phyloP scores from a whole-genome alignment of 2,113 vertebrate genomes.

The Lagopus muta region DNA sequence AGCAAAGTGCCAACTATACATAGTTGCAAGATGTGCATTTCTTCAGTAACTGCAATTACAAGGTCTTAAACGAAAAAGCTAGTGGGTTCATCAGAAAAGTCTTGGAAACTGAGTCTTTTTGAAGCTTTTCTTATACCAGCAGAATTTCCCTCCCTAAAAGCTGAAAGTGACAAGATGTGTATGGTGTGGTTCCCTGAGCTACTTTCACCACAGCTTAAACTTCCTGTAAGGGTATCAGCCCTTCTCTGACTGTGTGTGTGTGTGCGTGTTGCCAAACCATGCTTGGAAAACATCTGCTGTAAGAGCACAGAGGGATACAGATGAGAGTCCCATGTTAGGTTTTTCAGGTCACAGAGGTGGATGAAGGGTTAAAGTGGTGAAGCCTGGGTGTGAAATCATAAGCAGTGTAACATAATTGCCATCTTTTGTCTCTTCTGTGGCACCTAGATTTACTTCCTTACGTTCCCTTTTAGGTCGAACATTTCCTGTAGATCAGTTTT shows the following conservation, averaged over 20 bases:
- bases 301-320: background rate
- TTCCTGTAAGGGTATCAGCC: background rate
- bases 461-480: conserved; percentile 83
- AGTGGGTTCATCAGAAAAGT: background rate
- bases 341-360: background rate
- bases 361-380: background rate
- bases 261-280: background rate
- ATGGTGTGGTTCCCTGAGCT: background rate
- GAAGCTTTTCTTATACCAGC: background rate
- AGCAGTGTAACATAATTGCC: background rate
- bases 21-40: background rate
- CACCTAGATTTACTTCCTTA: background rate
- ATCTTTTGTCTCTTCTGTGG: background rate
- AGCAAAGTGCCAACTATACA: background rate
- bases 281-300: background rate
- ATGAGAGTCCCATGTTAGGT: background rate
- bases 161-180: background rate
- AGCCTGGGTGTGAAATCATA: background rate
- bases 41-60: background rate
- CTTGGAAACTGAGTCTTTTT: background rate
- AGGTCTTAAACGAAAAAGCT: background rate
- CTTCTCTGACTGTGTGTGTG: background rate
- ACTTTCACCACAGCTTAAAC: background rate
- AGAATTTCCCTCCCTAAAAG: background rate
- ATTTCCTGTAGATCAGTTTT: conserved; percentile 95